Evolutionary conservation across 1,140 invertebrate species (phyloP), one percentile per base, ranked within the genome.

Genomic region (Lethrus apterus): DNA sequence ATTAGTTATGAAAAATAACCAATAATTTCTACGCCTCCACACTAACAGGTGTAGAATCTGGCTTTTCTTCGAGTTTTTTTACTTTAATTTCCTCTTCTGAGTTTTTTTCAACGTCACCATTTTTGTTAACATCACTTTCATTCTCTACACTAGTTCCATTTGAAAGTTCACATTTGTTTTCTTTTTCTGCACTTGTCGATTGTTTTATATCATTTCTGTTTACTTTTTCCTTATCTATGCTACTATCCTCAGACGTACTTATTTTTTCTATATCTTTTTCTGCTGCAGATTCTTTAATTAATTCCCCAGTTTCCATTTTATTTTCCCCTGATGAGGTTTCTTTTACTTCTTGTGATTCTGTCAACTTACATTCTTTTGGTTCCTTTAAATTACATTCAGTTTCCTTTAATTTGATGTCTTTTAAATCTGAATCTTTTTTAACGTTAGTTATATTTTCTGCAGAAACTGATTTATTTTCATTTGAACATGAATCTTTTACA

Each of bases 131-230:
- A 24, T 44, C 43, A 21, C 35, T 33, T 24, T 33, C 44, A 35
- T 46, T 46, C 23, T 45, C 43, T n/a, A 44, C 29, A 35, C 29
- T 17, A 32, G 44, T 33, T 17, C 44, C 44, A 35, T 46, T 46
- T 11, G 44, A 31, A 18, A 46, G 17, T 13, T 46, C 44, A 15
- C 33, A 35, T 20, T 35, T 18, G 23, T 46, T 46, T 11, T 46
- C 32, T 14, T 35, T 46, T 23, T 24, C 44, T 18, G 20, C 44
- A 13, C 18, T 46, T 35, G 32, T 35, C 15, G 13, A n/a, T n/a
- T n/a, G n/a, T n/a, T n/a, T n/a, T n/a, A n/a, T n/a, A 5, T 26
- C 24, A 4, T 26, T 26, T 10, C 10, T 26, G 10, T 4, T 26
- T 26, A 5, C 24, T 26, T 26, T 26, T 5, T 5, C 24, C 24